Evolutionary conservation across 2,888 invertebrate species (phyloP).

Genomic region (Podabrus alpinus): DNA sequence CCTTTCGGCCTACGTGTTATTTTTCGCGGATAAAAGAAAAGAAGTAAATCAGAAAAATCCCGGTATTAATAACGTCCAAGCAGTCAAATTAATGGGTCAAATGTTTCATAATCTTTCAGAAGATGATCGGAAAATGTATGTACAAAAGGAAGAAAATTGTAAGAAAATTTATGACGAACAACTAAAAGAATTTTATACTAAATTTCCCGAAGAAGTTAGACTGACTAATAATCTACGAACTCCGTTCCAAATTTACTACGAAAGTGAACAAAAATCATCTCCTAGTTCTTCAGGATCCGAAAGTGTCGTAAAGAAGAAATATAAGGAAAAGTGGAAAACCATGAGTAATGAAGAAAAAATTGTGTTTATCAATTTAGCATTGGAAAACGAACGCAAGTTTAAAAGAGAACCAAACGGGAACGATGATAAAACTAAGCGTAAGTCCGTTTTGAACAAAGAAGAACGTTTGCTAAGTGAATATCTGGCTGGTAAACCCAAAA

Average conservation of each 20-base stretch:
- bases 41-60: neutral
- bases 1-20: neutral
- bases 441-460: neutral
- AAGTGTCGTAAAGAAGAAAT: neutral
- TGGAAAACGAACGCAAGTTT: neutral
- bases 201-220: neutral
- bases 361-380: neutral
- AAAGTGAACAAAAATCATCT: neutral
- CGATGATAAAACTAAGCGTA: neutral
- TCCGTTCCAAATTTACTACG: neutral
- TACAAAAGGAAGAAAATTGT: neutral
- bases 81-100: neutral
- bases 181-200: neutral
- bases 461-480: neutral
- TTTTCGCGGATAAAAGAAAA: neutral
- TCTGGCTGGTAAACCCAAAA: neutral
- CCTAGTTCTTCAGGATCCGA: neutral
- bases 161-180: neutral
- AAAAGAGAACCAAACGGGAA: neutral
- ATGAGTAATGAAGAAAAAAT: neutral
- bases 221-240: neutral
- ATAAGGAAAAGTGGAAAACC: neutral
- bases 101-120: neutral
- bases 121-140: neutral
- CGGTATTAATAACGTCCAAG: neutral